A percentile compares a stretch with the other conserved stretches of the same genome.
Evolutionary conservation across 1,140 invertebrate species (phyloP).

Genomic region (Brachionus rubens): DNA sequence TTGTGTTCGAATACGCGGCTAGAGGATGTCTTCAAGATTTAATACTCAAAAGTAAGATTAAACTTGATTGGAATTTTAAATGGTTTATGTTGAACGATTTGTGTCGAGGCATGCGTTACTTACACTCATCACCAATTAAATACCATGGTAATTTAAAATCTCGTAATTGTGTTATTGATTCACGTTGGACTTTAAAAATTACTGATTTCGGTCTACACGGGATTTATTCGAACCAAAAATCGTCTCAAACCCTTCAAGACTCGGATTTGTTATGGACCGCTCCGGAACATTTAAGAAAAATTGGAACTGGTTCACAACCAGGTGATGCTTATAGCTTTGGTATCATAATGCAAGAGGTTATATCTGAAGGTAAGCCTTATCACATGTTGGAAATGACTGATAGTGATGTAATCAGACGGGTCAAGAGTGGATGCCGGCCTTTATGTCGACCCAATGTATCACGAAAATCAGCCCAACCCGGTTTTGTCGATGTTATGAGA

Average conservation of each 20-base stretch:
- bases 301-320: conserved; percentile 70
- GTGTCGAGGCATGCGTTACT: conserved; percentile 77
- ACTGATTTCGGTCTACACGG: conserved; percentile 72
- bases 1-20: conserved; percentile 77
- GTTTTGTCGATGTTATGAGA: conserved; percentile 85
- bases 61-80: conserved; percentile 89
- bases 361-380: conserved; percentile 78
- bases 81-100: conserved; percentile 84
- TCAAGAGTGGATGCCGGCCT: conserved; percentile 76
- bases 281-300: conserved; percentile 75
- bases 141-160: conserved; percentile 77
- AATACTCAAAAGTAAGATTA: conserved; percentile 60
- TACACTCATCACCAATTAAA: conserved; percentile 72
- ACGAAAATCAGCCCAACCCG: conserved; percentile 82
- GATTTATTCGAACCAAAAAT: conserved; percentile 48
- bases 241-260: no score
- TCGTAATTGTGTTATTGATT: conserved; percentile 79
- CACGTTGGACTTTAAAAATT: conserved; percentile 79
- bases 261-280: conserved; percentile 85
- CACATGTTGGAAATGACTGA: conserved; percentile 80
- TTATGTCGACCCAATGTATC: conserved; percentile 86
- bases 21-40: conserved; percentile 72
- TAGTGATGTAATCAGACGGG: conserved; percentile 83
- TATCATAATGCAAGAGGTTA: conserved; percentile 85
- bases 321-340: conserved; percentile 87